phyloP scores from a whole-genome alignment of 1,140 invertebrate species.

The Onthophagus taurus region DNA sequence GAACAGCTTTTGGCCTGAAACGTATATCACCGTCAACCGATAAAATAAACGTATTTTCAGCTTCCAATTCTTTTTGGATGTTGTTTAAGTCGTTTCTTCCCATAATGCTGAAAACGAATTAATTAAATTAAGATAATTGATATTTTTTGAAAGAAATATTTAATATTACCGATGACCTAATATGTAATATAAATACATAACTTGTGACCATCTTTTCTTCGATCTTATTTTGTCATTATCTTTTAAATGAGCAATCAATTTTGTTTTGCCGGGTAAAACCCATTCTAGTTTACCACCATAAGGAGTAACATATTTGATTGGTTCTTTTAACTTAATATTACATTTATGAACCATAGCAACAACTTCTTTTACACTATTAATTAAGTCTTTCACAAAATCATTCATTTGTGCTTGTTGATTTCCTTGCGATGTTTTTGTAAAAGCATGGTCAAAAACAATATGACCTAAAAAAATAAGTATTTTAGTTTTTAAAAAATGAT shows the following conservation, averaged over 20 bases:
- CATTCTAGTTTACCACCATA: conserved; percentile 84
- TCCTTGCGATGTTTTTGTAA: conserved; percentile 52
- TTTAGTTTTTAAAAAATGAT: background rate
- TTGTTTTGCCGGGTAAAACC: conserved; percentile 76
- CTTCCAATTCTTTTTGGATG: conserved; percentile 59
- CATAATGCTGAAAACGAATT: too few species aligned
- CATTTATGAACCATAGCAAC: conserved; percentile 64
- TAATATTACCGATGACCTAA: too few species aligned
- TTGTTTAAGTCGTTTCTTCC: conserved; percentile 49
- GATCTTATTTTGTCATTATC: conserved; percentile 82
- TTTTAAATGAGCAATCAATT: conserved; percentile 79
- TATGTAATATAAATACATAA: conserved; percentile 94
- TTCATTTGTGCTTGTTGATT: conserved; percentile 70
- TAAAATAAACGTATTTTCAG: conserved; percentile 81
- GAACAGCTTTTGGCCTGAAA: conserved; percentile 78
- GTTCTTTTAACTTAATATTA: conserved; percentile 56
- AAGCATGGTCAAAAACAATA: conserved; percentile 89
- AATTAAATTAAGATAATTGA: too few species aligned
- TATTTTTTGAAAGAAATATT: too few species aligned
- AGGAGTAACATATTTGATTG: conserved; percentile 71
- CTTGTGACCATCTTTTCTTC: conserved; percentile 74
- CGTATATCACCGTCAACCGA: conserved; percentile 93
- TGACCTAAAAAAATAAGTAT: conserved; percentile 53
- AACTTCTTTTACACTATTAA: conserved; percentile 66
- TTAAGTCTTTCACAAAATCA: conserved; percentile 68